These are phyloP conservation scores for Eupithecia pulchellata DNA, from an alignment of 2,888 invertebrate genomes.

Conservation along the genomic window DNA sequence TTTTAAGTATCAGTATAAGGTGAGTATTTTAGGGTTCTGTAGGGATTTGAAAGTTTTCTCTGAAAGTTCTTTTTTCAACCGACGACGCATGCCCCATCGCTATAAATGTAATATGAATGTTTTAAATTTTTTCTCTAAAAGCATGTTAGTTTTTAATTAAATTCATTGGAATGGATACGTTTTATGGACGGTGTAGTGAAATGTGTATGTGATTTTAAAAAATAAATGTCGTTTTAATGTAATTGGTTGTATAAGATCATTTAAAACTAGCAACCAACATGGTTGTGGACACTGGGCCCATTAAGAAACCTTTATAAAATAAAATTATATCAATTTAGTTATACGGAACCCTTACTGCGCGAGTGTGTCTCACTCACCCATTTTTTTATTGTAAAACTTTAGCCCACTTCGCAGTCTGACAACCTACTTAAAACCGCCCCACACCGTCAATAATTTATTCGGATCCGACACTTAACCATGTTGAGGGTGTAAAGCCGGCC, in stretches of 20 bases:
- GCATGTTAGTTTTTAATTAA: too few species aligned
- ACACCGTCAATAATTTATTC: constrained; percentile 65
- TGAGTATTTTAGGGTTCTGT: background rate
- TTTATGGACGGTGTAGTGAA: background rate
- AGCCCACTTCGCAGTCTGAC: constrained; percentile 1
- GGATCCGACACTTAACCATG: constrained; percentile 58
- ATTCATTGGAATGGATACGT: constrained; percentile 1
- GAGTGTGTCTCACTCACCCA: background rate
- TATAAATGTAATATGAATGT: too few species aligned
- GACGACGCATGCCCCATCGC: background rate
- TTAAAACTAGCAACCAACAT: background rate
- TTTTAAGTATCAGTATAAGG: background rate
- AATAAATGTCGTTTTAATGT: background rate
- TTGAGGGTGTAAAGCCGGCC: constrained; percentile 50
- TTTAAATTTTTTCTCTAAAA: too few species aligned
- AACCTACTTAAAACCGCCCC: constrained; percentile 28
- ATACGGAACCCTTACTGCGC: background rate
- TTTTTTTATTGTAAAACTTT: background rate
- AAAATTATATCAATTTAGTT: background rate
- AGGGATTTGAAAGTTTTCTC: background rate
- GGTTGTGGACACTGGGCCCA: too few species aligned
- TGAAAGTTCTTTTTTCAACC: background rate
- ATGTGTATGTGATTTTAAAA: background rate
- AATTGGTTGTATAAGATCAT: background rate
- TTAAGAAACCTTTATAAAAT: background rate